Evolutionary conservation across 2,797 vertebrate species (phyloP).

Genomic region (Cyclura pinguis): DNA sequence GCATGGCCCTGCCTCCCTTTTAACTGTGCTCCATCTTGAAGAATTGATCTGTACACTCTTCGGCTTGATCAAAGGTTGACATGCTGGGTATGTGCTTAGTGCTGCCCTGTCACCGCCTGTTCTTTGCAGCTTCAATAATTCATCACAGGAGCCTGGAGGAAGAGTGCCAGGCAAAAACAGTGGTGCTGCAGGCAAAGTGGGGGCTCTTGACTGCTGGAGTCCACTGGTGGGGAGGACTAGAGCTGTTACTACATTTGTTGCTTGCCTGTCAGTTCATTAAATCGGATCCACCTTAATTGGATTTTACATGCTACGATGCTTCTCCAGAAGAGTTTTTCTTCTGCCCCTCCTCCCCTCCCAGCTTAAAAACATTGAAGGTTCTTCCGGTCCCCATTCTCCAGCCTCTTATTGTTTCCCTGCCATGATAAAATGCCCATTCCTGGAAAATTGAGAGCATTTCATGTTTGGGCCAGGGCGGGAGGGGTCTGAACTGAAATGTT

Average conservation of each 20-base stretch:
- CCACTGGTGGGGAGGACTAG: background rate
- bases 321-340: background rate
- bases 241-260: background rate
- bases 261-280: constrained; percentile 28
- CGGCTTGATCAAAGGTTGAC: constrained; percentile 66
- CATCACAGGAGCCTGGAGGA: constrained; percentile 51
- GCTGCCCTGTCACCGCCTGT: constrained; percentile 59
- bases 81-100: constrained; percentile 39
- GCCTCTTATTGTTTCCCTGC: background rate
- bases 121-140: constrained; percentile 62
- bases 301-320: constrained; percentile 28
- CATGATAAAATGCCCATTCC: background rate
- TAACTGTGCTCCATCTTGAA: constrained; percentile 52
- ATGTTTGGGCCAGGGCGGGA: background rate
- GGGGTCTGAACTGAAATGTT: no score
- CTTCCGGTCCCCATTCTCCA: background rate
- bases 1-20: constrained; percentile 51
- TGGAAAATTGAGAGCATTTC: background rate
- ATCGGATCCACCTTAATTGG: constrained; percentile 5
- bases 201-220: background rate
- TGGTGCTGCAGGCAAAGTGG: background rate
- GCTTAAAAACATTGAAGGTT: background rate
- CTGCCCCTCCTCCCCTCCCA: background rate
- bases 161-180: background rate
- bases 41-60: constrained; percentile 63